phyloP scores from a whole-genome alignment of 2,797 vertebrate species.

The Chiroxiphia lanceolata region DNA sequence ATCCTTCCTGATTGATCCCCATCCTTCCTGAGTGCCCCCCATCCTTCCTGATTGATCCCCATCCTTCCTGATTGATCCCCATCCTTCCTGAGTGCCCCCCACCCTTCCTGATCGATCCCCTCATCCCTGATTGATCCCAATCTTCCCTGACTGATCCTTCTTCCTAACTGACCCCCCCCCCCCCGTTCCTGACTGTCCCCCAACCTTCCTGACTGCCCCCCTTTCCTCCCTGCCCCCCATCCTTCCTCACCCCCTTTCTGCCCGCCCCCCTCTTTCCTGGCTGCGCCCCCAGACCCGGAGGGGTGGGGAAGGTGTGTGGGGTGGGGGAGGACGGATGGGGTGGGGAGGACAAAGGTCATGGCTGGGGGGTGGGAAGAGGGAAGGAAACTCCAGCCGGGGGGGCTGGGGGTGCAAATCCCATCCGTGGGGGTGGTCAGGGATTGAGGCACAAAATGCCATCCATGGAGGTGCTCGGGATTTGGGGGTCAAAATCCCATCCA shows the following conservation, averaged over 20 bases:
- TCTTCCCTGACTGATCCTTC: background rate
- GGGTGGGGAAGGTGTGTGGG: background rate
- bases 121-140: background rate
- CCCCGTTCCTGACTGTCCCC: too few species aligned
- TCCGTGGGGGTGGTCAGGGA: too few species aligned
- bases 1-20: too few species aligned
- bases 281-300: background rate
- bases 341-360: background rate
- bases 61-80: too few species aligned
- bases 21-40: too few species aligned
- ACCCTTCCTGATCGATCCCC: background rate
- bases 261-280: background rate
- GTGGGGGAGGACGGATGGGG: too few species aligned
- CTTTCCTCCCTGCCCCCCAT: background rate
- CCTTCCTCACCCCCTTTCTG: background rate
- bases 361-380: background rate
- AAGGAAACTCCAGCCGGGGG: background rate
- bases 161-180: background rate
- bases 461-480: too few species aligned
- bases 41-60: too few species aligned
- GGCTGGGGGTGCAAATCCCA: too few species aligned
- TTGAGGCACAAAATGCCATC: background rate
- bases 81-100: background rate
- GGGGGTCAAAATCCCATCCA: background rate
- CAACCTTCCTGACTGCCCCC: too few species aligned